Conservation (phyloP, 2,888 invertebrate species). For the Leucophora obtusa region DNA sequence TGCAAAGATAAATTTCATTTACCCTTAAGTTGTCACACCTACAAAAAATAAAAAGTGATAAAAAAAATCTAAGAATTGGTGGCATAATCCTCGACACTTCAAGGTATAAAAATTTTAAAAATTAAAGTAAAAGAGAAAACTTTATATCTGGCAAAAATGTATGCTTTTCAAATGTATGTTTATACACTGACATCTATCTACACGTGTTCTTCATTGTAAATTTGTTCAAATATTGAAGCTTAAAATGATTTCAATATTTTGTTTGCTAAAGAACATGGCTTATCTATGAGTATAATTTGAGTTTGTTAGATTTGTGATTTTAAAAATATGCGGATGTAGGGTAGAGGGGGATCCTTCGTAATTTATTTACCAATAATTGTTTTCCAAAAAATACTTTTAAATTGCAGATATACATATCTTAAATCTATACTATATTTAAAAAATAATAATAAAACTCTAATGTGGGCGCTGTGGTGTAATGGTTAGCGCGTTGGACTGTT, state of each 20-base stretch:
- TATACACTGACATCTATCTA: neutral
- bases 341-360: too few species aligned
- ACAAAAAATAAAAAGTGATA: neutral
- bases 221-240: constrained; percentile 2
- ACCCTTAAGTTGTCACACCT: constrained; percentile 3
- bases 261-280: constrained; percentile 2
- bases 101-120: constrained; percentile 9
- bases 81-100: constrained; percentile 5
- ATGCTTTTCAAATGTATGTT: neutral
- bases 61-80: neutral
- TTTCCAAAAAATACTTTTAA: too few species aligned
- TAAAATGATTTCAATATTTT: constrained; percentile 4
- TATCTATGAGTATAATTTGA: neutral
- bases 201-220: neutral
- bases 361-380: too few species aligned
- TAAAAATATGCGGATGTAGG: neutral
- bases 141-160: neutral
- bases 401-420: too few species aligned
- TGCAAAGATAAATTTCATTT: constrained; percentile 3
- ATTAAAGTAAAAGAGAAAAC: neutral
- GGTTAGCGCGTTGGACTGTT: too few species aligned
- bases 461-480: too few species aligned
- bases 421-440: too few species aligned
- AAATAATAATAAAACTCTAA: too few species aligned
- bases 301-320: neutral